These are phyloP conservation scores for Dasypolia templi DNA, from an alignment of 2,888 invertebrate genomes.

Conservation along the genomic window DNA sequence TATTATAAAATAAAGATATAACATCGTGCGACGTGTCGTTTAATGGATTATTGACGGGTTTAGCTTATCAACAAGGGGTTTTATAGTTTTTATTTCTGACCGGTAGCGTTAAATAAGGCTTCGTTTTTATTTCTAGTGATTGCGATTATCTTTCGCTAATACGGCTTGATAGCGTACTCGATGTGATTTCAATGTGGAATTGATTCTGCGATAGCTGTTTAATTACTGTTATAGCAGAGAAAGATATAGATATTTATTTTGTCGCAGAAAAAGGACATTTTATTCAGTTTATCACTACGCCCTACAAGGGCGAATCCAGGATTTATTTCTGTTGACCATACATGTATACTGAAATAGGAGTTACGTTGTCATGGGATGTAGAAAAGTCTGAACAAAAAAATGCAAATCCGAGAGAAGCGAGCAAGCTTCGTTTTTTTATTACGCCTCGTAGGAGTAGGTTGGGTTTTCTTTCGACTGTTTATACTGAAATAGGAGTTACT, in stretches of 20 bases:
- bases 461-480: too few relatives aligned
- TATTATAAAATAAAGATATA: conserved; percentile 16
- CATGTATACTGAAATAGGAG: too few relatives aligned
- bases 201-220: conserved; percentile 33
- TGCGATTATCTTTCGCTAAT: conserved; percentile 31
- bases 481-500: too few relatives aligned
- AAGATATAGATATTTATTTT: conserved; percentile 4
- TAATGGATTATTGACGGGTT: conserved; percentile 24
- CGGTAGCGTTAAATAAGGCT: conserved; percentile 17
- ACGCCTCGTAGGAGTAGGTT: too few relatives aligned
- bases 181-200: conserved; percentile 47
- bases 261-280: background rate
- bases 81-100: conserved; percentile 28
- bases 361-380: too few relatives aligned
- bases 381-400: too few relatives aligned
- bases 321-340: too few relatives aligned
- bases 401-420: too few relatives aligned
- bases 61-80: conserved; percentile 26
- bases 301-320: too few relatives aligned
- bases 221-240: conserved; percentile 24
- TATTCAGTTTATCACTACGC: conserved; percentile 7
- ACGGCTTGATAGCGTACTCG: conserved; percentile 32
- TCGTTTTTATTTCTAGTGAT: conserved; percentile 41
- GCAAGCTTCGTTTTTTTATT: too few relatives aligned
- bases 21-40: conserved; percentile 5